phyloP scores from a whole-genome alignment of 30 jellyfish, hydroid and myxozoan genomes.

The Chrysaora quinquecirrha region DNA sequence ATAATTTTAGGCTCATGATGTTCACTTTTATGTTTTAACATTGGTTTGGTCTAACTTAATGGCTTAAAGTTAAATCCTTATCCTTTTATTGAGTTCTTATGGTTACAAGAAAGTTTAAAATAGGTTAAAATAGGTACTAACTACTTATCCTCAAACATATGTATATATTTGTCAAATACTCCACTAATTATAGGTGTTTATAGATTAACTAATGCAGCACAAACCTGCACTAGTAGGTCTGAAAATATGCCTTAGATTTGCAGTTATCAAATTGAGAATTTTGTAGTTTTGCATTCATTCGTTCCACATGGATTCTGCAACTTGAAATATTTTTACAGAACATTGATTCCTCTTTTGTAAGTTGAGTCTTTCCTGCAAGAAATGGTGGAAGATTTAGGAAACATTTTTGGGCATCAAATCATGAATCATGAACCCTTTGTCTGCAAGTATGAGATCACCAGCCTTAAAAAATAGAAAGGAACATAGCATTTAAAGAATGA shows the following conservation, averaged over 20 bases:
- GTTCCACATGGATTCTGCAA: constrained; percentile 53
- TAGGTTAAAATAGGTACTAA: neutral
- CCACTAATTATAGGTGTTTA: constrained; percentile 33
- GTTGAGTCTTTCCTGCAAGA: constrained; percentile 18
- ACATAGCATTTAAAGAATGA: neutral
- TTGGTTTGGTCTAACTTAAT: too few relatives aligned
- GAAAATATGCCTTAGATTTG: constrained; percentile 13
- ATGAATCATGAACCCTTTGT: too few relatives aligned
- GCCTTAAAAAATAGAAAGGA: too few relatives aligned
- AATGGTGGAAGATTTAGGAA: constrained; percentile 47
- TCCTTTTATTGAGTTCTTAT: too few relatives aligned
- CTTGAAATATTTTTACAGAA: constrained; percentile 19
- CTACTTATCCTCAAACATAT: neutral
- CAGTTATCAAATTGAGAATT: constrained; percentile 11
- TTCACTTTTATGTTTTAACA: too few relatives aligned
- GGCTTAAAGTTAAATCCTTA: too few relatives aligned
- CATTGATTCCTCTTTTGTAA: constrained; percentile 32
- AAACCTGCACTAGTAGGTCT: constrained; percentile 11
- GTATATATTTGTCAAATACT: neutral
- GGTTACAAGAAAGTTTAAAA: neutral
- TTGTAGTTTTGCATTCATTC: constrained; percentile 20
- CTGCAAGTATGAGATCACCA: constrained; percentile 35
- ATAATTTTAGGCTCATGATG: too few relatives aligned
- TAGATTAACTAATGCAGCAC: constrained; percentile 47
- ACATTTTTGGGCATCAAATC: constrained; percentile 31